Conservation (phyloP, 37 sponge, comb jelly and placozoan genomes). For the Crambe crambe region DNA sequence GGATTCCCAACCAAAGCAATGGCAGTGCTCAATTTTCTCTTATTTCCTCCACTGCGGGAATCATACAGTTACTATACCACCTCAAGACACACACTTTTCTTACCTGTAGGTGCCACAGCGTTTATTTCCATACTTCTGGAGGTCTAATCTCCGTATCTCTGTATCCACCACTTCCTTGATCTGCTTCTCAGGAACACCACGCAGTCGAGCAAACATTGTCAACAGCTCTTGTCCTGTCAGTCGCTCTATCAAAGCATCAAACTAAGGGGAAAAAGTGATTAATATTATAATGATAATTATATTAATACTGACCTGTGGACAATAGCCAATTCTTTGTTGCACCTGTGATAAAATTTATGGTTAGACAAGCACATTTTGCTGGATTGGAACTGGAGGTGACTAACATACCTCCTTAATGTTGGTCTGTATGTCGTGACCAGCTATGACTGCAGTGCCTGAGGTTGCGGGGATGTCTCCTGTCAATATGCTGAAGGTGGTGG, state of each 20-base stretch:
- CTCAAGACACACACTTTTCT: not conserved
- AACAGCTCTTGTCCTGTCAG: constrained; percentile 89
- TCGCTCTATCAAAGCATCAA: constrained; percentile 89
- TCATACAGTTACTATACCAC: not conserved
- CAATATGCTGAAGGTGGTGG: constrained; percentile 94
- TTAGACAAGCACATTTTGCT: too few relatives aligned
- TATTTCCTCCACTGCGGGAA: constrained; percentile 90
- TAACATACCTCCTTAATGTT: constrained; percentile 31
- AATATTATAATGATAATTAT: too few relatives aligned
- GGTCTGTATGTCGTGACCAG: constrained; percentile 84
- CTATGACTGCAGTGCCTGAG: constrained; percentile 80
- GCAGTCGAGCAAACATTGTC: constrained; percentile 87
- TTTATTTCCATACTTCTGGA: constrained; percentile 78
- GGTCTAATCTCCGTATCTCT: constrained; percentile 80
- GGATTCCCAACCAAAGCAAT: constrained; percentile 96
- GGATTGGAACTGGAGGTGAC: not conserved
- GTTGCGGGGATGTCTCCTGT: constrained; percentile 87
- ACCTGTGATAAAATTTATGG: too few relatives aligned
- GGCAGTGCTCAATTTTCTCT: constrained; percentile 94
- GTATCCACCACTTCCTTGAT: constrained; percentile 76
- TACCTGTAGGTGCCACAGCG: constrained; percentile 95
- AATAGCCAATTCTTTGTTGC: constrained; percentile 78
- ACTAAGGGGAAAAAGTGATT: constrained; percentile 17
- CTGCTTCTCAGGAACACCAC: constrained; percentile 80
- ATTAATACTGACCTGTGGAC: constrained; percentile 52